Conservation (phyloP, 2,113 vertebrate genomes). For the Plecturocebus donacophilus region DNA sequence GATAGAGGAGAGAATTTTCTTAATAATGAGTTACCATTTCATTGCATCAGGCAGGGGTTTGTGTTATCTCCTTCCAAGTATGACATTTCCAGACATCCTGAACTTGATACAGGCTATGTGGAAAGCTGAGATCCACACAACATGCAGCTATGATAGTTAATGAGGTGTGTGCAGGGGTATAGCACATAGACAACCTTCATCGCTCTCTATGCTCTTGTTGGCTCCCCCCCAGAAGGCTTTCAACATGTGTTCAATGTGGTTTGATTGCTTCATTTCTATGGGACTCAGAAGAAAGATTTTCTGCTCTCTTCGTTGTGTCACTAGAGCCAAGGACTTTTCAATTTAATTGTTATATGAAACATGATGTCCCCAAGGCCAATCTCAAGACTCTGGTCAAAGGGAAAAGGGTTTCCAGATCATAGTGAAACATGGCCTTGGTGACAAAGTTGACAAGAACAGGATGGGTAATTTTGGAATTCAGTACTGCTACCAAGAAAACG, state of each 20-base stretch:
- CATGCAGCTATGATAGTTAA: accelerated
- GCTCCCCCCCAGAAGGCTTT: not conserved
- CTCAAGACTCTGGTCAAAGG: not conserved
- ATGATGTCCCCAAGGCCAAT: not conserved
- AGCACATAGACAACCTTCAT: too few relatives aligned
- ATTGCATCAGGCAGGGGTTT: not conserved
- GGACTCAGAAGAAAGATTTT: not conserved
- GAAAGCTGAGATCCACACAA: not conserved
- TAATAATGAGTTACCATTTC: not conserved
- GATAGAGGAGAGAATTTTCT: not conserved
- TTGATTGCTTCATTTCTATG: not conserved
- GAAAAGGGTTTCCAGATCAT: not conserved
- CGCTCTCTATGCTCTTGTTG: accelerated
- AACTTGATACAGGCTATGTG: not conserved
- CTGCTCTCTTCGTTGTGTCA: not conserved
- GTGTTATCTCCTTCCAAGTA: not conserved
- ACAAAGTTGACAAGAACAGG: not conserved
- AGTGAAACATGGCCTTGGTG: not conserved
- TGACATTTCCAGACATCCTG: not conserved
- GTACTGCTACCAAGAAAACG: not conserved
- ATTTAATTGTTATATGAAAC: not conserved
- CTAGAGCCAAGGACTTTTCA: not conserved
- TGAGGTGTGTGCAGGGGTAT: accelerated
- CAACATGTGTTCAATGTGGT: not conserved
- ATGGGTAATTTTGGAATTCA: too few relatives aligned